A percentile compares a stretch with the other conserved stretches of the same genome.
Evolutionary conservation across 2,888 invertebrate genomes (phyloP).

Genomic region (Aromia moschata): DNA sequence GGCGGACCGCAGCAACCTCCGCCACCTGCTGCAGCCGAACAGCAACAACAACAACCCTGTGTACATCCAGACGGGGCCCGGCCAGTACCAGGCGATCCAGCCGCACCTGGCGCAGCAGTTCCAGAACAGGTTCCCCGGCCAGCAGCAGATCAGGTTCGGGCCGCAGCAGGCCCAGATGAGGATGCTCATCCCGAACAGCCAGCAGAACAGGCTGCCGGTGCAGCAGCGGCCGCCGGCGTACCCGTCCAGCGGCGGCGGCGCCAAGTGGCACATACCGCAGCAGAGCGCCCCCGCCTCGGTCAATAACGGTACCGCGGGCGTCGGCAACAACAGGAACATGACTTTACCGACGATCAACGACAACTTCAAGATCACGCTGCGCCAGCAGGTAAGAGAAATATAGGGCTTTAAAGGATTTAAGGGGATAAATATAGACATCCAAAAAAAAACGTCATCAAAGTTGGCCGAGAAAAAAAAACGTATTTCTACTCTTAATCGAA

Average conservation of each 20-base stretch:
- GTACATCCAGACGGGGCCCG: conserved; percentile 61
- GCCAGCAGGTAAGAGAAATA: conserved; percentile 59
- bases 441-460: too few species aligned
- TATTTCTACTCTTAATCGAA: too few species aligned
- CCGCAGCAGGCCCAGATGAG: conserved; percentile 31
- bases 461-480: too few species aligned
- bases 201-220: conserved; percentile 30
- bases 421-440: too few species aligned
- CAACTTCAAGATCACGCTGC: conserved; percentile 77
- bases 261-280: conserved; percentile 82
- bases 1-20: conserved; percentile 59
- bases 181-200: conserved; percentile 24
- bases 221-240: conserved; percentile 41
- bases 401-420: too few species aligned
- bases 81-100: conserved; percentile 61
- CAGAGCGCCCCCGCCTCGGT: conserved; percentile 55
- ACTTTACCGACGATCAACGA: conserved; percentile 63
- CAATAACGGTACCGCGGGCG: conserved; percentile 30
- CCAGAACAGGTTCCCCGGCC: conserved; percentile 53
- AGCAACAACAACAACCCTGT: conserved; percentile 52
- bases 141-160: conserved; percentile 38
- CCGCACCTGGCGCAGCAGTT: conserved; percentile 60
- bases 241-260: conserved; percentile 33
- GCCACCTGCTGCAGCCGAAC: conserved; percentile 61
- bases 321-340: conserved; percentile 45